phyloP scores from a whole-genome alignment of 1,140 invertebrate genomes.

The Micrasema minimum region DNA sequence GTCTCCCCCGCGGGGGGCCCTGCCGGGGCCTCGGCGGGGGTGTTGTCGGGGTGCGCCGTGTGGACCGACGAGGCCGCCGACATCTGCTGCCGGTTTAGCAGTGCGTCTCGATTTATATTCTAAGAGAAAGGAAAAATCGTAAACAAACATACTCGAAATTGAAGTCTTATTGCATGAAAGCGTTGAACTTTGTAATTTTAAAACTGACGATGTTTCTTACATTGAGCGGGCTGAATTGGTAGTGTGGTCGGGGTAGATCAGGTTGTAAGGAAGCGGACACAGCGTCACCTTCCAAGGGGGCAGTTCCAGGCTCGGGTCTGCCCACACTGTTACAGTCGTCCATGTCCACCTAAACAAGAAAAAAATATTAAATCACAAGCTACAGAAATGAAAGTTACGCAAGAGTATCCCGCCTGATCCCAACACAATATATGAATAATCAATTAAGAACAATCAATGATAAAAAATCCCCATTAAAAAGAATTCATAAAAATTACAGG shows the following conservation, averaged over 20 bases:
- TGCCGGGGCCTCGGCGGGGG: neutral
- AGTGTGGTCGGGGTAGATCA: constrained; percentile 28
- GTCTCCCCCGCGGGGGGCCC: neutral
- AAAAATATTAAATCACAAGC: constrained; percentile 2
- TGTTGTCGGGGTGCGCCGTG: constrained; percentile 36
- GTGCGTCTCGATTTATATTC: constrained; percentile 40
- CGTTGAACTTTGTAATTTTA: too few relatives aligned
- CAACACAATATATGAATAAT: too few relatives aligned
- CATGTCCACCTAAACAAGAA: constrained; percentile 62
- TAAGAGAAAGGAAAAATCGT: constrained; percentile 10
- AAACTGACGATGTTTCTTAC: too few relatives aligned
- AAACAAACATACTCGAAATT: too few relatives aligned
- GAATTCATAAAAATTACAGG: too few relatives aligned
- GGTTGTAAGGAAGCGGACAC: constrained; percentile 34
- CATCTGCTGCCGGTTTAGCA: constrained; percentile 34
- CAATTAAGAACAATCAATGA: too few relatives aligned
- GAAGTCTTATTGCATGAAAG: too few relatives aligned
- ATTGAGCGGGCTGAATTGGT: constrained; percentile 42
- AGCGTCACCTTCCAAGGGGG: constrained; percentile 59
- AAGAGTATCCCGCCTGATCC: too few relatives aligned
- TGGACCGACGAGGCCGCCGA: constrained; percentile 27
- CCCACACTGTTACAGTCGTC: constrained; percentile 66
- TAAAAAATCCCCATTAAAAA: too few relatives aligned
- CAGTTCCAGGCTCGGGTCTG: constrained; percentile 63
- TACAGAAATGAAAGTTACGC: too few relatives aligned